Base-by-base conservation (phyloP, 2,797 vertebrate genomes). In the Muscicapa comitata region DNA sequence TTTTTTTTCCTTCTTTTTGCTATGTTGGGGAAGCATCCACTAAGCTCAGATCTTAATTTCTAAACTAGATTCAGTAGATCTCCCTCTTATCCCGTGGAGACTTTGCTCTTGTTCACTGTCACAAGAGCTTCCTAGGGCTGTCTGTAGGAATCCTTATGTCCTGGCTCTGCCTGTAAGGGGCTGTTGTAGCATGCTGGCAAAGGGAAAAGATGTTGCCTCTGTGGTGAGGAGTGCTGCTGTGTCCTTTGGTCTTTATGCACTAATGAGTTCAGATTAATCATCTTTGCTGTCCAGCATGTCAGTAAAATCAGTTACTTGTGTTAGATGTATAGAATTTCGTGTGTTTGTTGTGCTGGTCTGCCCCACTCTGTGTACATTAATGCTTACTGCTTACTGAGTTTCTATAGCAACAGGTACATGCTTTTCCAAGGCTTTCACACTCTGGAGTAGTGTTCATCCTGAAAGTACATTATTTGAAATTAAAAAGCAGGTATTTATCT, bases 201-300 rank as follows among this genome's bases (percentile, higher is more conserved):
- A 91, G 50, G 90, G 71, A 67, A 93, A 93, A 91, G 88, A 58
- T 91, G 26, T 50, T 95, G 33, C 48, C 63, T 70, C 17, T 54
- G 67, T 71, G 80, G 61, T 88, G 84, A 86, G 74, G 81, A 54
- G 83, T 45, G 66, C 58, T 88, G 61, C 80, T 80, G 59, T 82
- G 77, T 78, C 50, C 54, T 86, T 70, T 75, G 40, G 51, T 83
- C 48, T 51, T 78, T 93, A 29, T 5, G 43, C 57, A 63, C 85
- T 95, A 90, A 88, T 66, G 45, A 67, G 24, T 75, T 86, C n/a
- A 50, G 18, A 24, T 95, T 92, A 92, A 94, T 94, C 67, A 68
- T 48, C 86, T 86, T 87, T 87, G 76, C 48, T 76, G 55, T 59
- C 45, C 43, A 25, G 0, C 59, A 8, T 53, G 68, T 53, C 63